Percentiles rank a stretch among this genome's conserved stretches.
phyloP scores from a whole-genome alignment of 2,113 vertebrate genomes.

The Gadus macrocephalus region DNA sequence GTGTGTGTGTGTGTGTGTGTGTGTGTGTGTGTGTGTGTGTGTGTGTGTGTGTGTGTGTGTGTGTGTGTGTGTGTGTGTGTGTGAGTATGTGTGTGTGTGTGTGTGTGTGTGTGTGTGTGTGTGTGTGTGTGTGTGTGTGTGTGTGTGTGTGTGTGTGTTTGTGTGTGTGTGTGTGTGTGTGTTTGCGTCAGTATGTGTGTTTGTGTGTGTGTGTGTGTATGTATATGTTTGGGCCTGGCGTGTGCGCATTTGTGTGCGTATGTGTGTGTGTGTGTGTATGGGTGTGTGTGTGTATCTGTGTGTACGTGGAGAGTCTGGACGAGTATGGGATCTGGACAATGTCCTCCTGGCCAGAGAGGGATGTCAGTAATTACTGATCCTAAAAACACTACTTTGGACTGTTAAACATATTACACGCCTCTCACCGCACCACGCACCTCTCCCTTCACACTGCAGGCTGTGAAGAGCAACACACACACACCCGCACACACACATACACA shows the following conservation, averaged over 20 bases:
- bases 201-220: too few relatives aligned
- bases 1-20: conserved; percentile 17
- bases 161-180: background rate
- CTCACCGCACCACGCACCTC: conserved; percentile 34
- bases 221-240: too few relatives aligned
- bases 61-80: too few relatives aligned
- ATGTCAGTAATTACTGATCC: conserved; percentile 82
- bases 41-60: conserved; percentile 11
- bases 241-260: conserved; percentile 2
- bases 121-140: too few relatives aligned
- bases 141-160: background rate
- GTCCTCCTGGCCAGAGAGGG: conserved; percentile 72
- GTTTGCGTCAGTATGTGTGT: too few relatives aligned
- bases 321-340: conserved; percentile 71
- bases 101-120: too few relatives aligned
- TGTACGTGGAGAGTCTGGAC: conserved; percentile 20
- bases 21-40: conserved; percentile 1
- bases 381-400: conserved; percentile 77
- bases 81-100: too few relatives aligned
- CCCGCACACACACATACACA: conserved; percentile 26
- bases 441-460: conserved; percentile 52
- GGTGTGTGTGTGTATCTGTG: conserved; percentile 10
- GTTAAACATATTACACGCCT: conserved; percentile 77
- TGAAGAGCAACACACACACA: conserved; percentile 45
- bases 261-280: background rate